Conservation (phyloP, 2,797 vertebrate species). For the Sparidentex hasta region DNA sequence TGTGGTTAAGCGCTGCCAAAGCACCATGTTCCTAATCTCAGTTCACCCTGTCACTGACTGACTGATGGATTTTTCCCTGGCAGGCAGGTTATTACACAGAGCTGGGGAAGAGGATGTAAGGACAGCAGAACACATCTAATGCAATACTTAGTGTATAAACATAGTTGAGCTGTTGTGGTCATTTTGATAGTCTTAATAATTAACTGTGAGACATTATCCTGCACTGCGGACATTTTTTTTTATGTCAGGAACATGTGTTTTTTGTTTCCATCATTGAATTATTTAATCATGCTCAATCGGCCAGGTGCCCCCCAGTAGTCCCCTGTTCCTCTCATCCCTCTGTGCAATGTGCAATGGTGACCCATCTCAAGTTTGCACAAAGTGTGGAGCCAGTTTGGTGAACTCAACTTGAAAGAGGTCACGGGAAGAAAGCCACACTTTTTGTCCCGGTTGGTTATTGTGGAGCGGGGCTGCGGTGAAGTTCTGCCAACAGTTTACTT, state of each 20-base stretch:
- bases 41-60: background rate
- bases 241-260: background rate
- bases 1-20: constrained; percentile 23
- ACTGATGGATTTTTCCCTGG: background rate
- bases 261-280: background rate
- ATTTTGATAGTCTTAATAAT: background rate
- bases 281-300: background rate
- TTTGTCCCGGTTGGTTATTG: too few relatives aligned
- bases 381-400: too few relatives aligned
- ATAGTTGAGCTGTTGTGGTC: background rate
- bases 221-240: background rate
- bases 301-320: background rate
- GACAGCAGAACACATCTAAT: background rate
- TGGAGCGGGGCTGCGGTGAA: too few relatives aligned
- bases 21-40: constrained; percentile 11
- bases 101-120: background rate
- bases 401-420: too few relatives aligned
- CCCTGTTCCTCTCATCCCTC: background rate
- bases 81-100: constrained; percentile 20
- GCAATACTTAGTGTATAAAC: background rate
- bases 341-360: background rate
- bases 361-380: background rate
- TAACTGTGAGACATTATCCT: background rate
- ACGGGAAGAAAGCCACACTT: too few relatives aligned
- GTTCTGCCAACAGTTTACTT: too few relatives aligned